Percentiles rank a stretch among this genome's conserved stretches.
Evolutionary conservation across 2,113 vertebrate species (phyloP).

Genomic region (Eulemur rufifrons): DNA sequence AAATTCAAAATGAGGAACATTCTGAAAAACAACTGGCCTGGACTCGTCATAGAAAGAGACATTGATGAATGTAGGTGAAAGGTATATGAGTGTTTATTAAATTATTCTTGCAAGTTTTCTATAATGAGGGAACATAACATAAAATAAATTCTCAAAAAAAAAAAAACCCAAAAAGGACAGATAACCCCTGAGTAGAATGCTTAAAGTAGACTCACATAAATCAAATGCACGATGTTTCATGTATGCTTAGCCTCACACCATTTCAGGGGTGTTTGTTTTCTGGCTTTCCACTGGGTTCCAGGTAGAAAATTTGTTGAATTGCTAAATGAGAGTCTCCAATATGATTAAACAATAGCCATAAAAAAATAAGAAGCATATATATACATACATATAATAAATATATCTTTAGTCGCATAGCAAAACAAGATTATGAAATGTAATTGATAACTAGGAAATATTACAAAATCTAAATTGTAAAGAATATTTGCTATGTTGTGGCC

Average conservation of each 20-base stretch:
- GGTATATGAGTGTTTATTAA: not conserved
- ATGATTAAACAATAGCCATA: not conserved
- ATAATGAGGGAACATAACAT: not conserved
- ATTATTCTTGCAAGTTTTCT: not conserved
- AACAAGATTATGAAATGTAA: not conserved
- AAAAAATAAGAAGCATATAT: not conserved
- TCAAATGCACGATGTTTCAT: not conserved
- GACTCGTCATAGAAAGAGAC: not conserved
- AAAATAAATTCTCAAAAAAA: not conserved
- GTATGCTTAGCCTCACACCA: not conserved
- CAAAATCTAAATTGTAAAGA: not conserved
- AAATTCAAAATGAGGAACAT: conserved; percentile 2
- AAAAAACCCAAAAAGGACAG: not conserved
- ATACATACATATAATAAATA: not conserved
- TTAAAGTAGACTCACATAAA: not conserved
- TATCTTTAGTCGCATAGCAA: not conserved
- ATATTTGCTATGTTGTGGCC: not conserved
- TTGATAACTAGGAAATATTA: not conserved
- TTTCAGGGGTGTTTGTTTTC: not conserved
- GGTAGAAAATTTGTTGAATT: not conserved
- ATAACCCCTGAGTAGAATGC: not conserved
- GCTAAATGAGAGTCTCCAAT: conserved; percentile 1
- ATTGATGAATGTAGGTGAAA: not conserved
- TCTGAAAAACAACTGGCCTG: not conserved
- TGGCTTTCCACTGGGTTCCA: not conserved